Evolutionary conservation across 2,888 invertebrate genomes (phyloP).

Genomic region (Troides oblongomaculatus): DNA sequence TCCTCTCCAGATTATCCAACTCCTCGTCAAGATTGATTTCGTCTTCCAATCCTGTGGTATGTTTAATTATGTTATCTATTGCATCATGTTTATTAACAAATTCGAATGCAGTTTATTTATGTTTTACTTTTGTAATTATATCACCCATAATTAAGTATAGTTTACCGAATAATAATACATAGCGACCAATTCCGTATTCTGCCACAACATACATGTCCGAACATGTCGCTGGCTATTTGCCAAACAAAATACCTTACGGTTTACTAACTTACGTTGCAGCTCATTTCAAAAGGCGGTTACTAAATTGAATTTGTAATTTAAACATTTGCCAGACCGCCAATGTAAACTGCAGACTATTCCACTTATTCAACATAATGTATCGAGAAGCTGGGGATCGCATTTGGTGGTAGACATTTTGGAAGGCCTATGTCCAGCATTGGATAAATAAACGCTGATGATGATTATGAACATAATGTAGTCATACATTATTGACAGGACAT

Average conservation of each 20-base stretch:
- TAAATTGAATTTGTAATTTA: not conserved
- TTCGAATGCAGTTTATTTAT: no score
- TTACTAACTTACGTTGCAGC: conserved; percentile 2
- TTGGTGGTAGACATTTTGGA: no score
- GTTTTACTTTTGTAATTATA: no score
- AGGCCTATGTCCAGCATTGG: no score
- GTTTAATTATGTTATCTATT: not conserved
- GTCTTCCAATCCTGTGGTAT: conserved; percentile 78
- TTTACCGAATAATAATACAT: not conserved
- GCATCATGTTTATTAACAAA: not conserved
- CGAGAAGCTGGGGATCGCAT: no score
- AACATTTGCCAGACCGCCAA: not conserved
- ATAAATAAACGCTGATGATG: no score
- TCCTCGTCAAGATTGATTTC: conserved; percentile 86
- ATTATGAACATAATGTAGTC: no score
- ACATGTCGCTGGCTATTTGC: conserved; percentile 17
- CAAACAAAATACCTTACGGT: conserved; percentile 11
- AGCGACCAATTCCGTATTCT: conserved; percentile 7
- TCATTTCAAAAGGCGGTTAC: not conserved
- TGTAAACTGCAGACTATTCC: no score
- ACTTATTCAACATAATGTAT: no score
- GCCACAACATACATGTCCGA: conserved; percentile 8
- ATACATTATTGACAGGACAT: no score
- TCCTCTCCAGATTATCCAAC: conserved; percentile 85
- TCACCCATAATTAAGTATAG: no score